These are phyloP conservation scores for Microcebus lehilahytsara DNA, from an alignment of 2,113 vertebrate genomes.

Conservation along the genomic window DNA sequence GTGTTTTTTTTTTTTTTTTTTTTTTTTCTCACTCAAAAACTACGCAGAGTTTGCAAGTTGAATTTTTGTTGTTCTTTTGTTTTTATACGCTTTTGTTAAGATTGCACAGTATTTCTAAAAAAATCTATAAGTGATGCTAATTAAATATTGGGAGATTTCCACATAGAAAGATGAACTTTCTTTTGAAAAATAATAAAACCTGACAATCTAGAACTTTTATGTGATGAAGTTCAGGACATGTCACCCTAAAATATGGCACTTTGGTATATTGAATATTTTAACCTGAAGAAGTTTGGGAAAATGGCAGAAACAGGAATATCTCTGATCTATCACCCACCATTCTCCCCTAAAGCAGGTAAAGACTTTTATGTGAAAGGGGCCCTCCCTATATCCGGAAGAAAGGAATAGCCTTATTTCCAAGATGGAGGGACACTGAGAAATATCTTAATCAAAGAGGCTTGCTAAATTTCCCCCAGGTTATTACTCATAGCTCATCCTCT, in stretches of 20 bases:
- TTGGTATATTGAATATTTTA: background rate
- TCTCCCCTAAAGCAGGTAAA: background rate
- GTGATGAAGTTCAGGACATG: background rate
- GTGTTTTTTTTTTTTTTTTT: background rate
- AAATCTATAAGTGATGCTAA: background rate
- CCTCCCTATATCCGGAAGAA: background rate
- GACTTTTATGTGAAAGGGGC: background rate
- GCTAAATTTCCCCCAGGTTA: background rate
- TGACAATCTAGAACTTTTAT: background rate
- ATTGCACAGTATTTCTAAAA: background rate
- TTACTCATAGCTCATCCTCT: fast-evolving
- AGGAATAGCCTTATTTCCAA: background rate
- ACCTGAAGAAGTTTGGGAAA: background rate
- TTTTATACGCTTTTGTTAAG: background rate
- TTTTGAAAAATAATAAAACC: background rate
- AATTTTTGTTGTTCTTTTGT: background rate
- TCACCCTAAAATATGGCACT: background rate
- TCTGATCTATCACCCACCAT: background rate
- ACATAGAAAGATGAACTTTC: background rate
- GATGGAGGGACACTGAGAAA: background rate
- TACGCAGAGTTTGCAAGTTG: background rate
- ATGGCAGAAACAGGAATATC: background rate
- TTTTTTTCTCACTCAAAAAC: background rate
- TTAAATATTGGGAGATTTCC: background rate
- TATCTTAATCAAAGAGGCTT: background rate